Conservation (phyloP, 2,797 vertebrate species). For the Dromococcyx pavoninus region DNA sequence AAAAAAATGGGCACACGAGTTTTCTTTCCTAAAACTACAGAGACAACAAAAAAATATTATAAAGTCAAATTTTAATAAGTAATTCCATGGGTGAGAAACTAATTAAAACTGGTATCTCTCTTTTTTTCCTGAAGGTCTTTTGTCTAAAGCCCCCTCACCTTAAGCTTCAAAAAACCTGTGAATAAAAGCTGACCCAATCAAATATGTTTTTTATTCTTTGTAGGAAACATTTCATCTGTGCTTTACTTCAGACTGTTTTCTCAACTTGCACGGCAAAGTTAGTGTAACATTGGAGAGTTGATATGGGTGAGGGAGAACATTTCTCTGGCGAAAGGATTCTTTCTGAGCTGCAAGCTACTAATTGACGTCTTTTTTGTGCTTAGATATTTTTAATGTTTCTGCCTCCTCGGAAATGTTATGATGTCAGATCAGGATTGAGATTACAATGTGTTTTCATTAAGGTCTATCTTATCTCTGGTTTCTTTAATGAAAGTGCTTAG, state of each 20-base stretch:
- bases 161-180: not conserved
- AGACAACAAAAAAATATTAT: not conserved
- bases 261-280: not conserved
- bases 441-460: not conserved
- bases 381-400: not conserved
- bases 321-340: not conserved
- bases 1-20: not conserved
- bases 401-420: not conserved
- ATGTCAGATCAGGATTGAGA: not conserved
- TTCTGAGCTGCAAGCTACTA: not conserved
- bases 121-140: not conserved
- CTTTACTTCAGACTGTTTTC: not conserved
- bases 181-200: not conserved
- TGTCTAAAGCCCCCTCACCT: not conserved
- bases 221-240: not conserved
- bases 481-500: not conserved
- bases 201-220: not conserved
- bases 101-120: not conserved
- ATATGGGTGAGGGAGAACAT: not conserved
- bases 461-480: not conserved
- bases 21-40: not conserved
- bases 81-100: not conserved
- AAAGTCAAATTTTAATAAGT: not conserved
- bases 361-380: not conserved
- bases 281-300: not conserved